Percentiles rank a stretch among this genome's conserved stretches.
phyloP scores from a whole-genome alignment of 1,140 invertebrate genomes.

The Drosophila malerkotliana region DNA sequence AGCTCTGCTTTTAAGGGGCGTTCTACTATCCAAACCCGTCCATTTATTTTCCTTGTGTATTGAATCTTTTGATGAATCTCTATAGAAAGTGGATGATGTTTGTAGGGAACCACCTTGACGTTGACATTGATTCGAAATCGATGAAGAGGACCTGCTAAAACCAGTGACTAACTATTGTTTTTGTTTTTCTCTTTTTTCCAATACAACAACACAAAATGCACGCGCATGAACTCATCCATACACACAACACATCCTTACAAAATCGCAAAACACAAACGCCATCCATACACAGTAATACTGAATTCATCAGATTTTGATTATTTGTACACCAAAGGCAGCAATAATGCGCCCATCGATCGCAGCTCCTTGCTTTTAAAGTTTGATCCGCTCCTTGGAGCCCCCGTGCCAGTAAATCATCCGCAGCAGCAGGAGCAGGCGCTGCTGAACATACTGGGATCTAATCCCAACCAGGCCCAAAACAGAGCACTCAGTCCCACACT shows the following conservation, averaged over 20 bases:
- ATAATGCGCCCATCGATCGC: slow-evolving; percentile 69
- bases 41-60: no score
- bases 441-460: slow-evolving; percentile 40
- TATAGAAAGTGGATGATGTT: neutral
- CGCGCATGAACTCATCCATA: slow-evolving; percentile 48
- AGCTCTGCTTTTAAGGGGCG: slow-evolving; percentile 14
- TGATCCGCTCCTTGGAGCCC: slow-evolving; percentile 76
- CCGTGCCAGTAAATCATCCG: slow-evolving; percentile 70
- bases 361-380: slow-evolving; percentile 80
- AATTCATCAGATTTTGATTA: slow-evolving; percentile 83
- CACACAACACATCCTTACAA: slow-evolving; percentile 11
- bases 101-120: slow-evolving; percentile 4
- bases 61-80: slow-evolving; percentile 5
- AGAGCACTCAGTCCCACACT: slow-evolving; percentile 70
- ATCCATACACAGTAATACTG: slow-evolving; percentile 68
- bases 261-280: slow-evolving; percentile 15
- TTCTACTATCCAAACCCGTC: neutral
- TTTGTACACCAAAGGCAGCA: slow-evolving; percentile 80
- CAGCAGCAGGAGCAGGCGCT: slow-evolving; percentile 46
- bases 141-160: neutral
- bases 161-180: slow-evolving; percentile 51
- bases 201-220: slow-evolving; percentile 47
- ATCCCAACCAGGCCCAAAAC: slow-evolving; percentile 27
- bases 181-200: slow-evolving; percentile 42
- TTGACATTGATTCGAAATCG: slow-evolving; percentile 30